Base-by-base conservation (phyloP, 2,113 vertebrate species). In the Echinops telfairi region DNA sequence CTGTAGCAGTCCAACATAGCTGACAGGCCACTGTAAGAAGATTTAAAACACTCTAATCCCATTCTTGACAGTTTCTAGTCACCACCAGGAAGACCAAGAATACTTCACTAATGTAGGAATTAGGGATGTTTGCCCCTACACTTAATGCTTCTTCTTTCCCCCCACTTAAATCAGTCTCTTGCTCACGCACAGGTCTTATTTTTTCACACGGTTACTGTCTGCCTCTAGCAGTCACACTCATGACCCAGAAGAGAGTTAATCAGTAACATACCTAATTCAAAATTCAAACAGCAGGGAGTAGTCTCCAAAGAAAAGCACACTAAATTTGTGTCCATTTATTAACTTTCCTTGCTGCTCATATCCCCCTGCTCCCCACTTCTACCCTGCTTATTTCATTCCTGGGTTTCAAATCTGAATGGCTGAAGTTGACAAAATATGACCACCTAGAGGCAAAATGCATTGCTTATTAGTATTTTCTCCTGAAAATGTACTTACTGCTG, bases 241-340 rank as follows among this genome's bases (percentile, higher is more conserved):
- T 25, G 33, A 86, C 38, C 33, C 11, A 81, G 53, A 86, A 43
- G 10, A 14, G 23, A 71, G 73, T 87, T 89, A 84, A 92, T 89
- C 58, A 80, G n/a, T 80, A 89, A 89, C 15, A 75, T 0, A 40
- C 38, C 40, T 77, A 88, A 76, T 57, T 86, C 29, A 27, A 68
- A 82, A 16, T 71, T 85, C 76, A 84, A 91, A 47, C 2, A 36
- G 36, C 88, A 87, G 27, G 9, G 11, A 23, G 15, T 79, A 14
- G 12, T 53, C 47, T 87, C n/a, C 53, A 36, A 36, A 83, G 10
- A 57, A 62, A 84, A 91, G 71, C 19, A n/a, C n/a, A 76, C 36
- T 5, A 7, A 31, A 36, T 71, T 83, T 86, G 57, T 6, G 20
- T 36, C 36, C 58, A 3, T 57, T 84, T 36, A 83, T 80, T 53